Base-by-base conservation (phyloP, 2,797 vertebrate species). In the Zenarchopterus dispar region DNA sequence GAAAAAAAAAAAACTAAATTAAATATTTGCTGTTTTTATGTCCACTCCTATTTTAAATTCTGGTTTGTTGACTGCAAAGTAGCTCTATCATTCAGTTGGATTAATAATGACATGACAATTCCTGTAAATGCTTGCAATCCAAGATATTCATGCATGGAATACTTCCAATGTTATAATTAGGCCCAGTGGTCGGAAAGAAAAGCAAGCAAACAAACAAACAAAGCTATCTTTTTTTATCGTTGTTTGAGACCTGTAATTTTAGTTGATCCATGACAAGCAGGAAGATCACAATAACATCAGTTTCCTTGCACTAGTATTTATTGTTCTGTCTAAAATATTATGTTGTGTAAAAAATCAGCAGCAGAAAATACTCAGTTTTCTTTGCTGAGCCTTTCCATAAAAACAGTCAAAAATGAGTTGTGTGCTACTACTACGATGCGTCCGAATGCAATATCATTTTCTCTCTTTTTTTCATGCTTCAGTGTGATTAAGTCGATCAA, bases 141-240 rank as follows among this genome's bases (percentile, higher is more conserved):
- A 58, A 77, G 65, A 18, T 59, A 75, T 77, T 72, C 61, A 72
- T 50, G 61, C 67, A 55, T 26, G 48, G 36, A 47, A 62, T n/a
- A 15, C 3, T 23, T 67, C 23, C 33, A 48, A 24, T 53, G n/a
- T 68, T 60, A 52, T 48, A 62, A 68, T 58, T 26, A 36, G 44
- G 28, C 13, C 13, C 17, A 36, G 17, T 48, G 43, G 44, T 57
- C n/a, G 39, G 1, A n/a, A 44, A 45, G 8, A 28, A 28, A 24
- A 24, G 2, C 24, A 24, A 24, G 2, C n/a, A n/a, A 24, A 24
- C 24, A 24, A 24, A 46, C 47, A 45, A 13, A 42, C 39, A 57
- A 2, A 64, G 1, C 13, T 59, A 43, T 57, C 36, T 9, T 8
- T 9, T 26, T 26, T 41, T 50, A 72, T 66, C 22, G 21, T 4